Percentiles rank a stretch among this genome's conserved stretches.
Conservation (phyloP, 2,797 vertebrate genomes). For the Phoeniculus purpureus region DNA sequence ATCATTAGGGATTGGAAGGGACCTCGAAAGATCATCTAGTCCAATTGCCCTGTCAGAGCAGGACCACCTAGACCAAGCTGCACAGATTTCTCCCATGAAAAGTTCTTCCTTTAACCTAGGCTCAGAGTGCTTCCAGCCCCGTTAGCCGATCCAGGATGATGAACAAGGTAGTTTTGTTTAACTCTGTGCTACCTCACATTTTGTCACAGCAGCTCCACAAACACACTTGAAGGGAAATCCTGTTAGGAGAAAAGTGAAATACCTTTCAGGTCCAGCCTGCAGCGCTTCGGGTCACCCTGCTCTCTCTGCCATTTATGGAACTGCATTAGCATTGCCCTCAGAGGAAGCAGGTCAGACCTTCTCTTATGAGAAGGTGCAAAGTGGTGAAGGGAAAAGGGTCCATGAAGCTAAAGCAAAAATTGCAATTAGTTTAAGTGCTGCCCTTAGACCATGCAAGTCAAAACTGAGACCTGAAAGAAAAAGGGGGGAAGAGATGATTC, state of each 20-base stretch:
- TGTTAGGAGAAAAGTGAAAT: conserved; percentile 50
- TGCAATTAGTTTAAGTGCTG: conserved; percentile 55
- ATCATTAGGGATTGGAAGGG: too few species aligned
- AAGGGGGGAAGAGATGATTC: background rate
- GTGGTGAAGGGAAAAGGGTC: conserved; percentile 15
- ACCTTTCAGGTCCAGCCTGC: conserved; percentile 32
- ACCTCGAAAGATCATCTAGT: too few species aligned
- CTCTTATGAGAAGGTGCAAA: conserved; percentile 15
- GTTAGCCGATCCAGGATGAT: conserved; percentile 29
- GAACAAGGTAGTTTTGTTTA: conserved; percentile 49
- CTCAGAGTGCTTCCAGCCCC: background rate
- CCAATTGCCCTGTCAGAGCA: too few species aligned
- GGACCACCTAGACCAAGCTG: too few species aligned
- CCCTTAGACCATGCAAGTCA: conserved; percentile 8
- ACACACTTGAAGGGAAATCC: conserved; percentile 39
- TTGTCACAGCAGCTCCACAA: conserved; percentile 37
- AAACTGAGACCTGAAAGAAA: conserved; percentile 20
- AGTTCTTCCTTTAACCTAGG: background rate
- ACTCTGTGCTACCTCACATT: conserved; percentile 46
- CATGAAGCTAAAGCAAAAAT: conserved; percentile 43
- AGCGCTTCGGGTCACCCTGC: conserved; percentile 14
- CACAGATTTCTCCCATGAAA: background rate
- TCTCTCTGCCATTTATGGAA: conserved; percentile 50
- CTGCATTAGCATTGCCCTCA: conserved; percentile 57
- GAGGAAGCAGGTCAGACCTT: conserved; percentile 28